phyloP scores from a whole-genome alignment of 1,140 invertebrate species.

The Cyclina sinensis region DNA sequence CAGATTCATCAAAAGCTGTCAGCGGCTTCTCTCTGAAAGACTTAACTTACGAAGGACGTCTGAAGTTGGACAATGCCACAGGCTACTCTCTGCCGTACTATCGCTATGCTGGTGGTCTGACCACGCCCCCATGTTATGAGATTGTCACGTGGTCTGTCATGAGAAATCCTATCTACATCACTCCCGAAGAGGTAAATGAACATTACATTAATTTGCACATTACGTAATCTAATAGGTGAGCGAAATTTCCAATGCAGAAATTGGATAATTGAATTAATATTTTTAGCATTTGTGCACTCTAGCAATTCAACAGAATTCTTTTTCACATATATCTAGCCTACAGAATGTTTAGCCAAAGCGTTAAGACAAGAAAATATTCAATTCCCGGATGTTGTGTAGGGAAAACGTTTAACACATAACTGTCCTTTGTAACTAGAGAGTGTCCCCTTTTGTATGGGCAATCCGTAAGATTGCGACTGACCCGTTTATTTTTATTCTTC shows the following conservation, averaged over 20 bases:
- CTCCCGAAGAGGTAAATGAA: conserved; percentile 25
- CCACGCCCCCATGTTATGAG: conserved; percentile 91
- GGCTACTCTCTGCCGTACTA: conserved; percentile 83
- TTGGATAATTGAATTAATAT: background rate
- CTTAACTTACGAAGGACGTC: background rate
- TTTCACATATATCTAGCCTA: background rate
- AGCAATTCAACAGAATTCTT: background rate
- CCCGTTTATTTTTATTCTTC: background rate
- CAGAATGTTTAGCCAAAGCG: background rate
- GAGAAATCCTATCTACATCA: conserved; percentile 1
- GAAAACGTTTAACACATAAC: no score
- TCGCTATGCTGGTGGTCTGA: conserved; percentile 91
- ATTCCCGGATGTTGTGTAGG: no score
- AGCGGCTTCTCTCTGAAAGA: background rate
- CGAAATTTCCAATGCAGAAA: background rate
- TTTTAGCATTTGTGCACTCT: background rate
- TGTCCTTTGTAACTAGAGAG: no score
- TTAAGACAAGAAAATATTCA: background rate
- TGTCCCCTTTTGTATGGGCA: no score
- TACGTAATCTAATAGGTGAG: background rate
- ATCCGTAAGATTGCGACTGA: background rate
- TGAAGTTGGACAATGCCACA: background rate
- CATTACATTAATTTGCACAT: no score
- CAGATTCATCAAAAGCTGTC: background rate
- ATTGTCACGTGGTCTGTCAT: conserved; percentile 91